phyloP scores from a whole-genome alignment of 2,888 invertebrate genomes.

The Drosophila stalkeri region DNA sequence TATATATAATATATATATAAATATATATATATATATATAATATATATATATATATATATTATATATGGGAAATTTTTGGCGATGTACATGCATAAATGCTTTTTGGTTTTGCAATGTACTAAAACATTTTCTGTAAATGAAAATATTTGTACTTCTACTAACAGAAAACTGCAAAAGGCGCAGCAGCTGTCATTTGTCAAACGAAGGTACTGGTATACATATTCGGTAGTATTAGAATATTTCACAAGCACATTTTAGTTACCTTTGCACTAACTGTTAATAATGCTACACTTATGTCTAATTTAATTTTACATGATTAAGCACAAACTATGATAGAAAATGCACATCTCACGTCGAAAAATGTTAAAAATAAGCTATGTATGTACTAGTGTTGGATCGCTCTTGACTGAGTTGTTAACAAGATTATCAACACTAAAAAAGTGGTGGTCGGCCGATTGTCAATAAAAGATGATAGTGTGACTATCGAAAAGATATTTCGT shows the following conservation, averaged over 20 bases:
- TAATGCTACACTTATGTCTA: constrained; percentile 69
- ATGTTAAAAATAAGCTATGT: constrained; percentile 75
- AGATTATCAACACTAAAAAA: constrained; percentile 35
- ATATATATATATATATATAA: constrained; percentile 18
- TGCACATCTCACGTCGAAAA: constrained; percentile 76
- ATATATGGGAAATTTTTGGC: constrained; percentile 4
- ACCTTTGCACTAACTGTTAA: constrained; percentile 73
- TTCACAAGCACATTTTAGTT: constrained; percentile 37
- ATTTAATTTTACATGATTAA: constrained; percentile 76
- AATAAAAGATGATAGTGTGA: neutral
- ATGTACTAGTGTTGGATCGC: constrained; percentile 60
- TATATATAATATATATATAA: constrained; percentile 37
- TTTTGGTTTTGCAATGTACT: constrained; percentile 32
- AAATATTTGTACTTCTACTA: constrained; percentile 31
- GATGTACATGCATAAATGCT: constrained; percentile 17
- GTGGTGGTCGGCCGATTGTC: constrained; percentile 34
- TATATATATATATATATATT: constrained; percentile 32
- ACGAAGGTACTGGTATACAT: constrained; percentile 41
- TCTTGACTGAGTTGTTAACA: constrained; percentile 26
- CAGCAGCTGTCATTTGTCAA: constrained; percentile 66
- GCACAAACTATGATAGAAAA: constrained; percentile 74
- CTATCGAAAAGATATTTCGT: constrained; percentile 1
- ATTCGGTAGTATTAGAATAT: constrained; percentile 23
- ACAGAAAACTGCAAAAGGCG: constrained; percentile 56
- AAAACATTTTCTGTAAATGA: constrained; percentile 30